Percentiles rank a stretch among this genome's conserved stretches.
phyloP scores from a whole-genome alignment of 2,113 vertebrate species.

The Sterrhoptilus dennistouni region DNA sequence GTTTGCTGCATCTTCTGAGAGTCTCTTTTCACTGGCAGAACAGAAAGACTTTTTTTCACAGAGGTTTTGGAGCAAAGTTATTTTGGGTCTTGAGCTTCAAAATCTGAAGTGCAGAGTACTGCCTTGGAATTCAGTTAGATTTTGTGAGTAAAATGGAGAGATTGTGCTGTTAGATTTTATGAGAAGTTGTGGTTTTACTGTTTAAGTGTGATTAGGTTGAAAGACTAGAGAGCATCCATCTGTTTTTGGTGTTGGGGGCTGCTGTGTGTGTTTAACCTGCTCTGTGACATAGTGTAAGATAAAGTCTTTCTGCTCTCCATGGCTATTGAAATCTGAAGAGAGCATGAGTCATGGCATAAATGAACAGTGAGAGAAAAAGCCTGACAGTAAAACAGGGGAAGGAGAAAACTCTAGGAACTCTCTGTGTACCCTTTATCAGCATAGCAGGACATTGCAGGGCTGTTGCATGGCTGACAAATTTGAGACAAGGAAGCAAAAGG shows the following conservation, averaged over 20 bases:
- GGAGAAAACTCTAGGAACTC: background rate
- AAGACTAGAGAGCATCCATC: accelerated
- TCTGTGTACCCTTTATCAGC: background rate
- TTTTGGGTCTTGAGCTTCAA: background rate
- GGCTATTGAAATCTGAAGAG: background rate
- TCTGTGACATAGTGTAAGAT: background rate
- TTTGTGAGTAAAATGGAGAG: background rate
- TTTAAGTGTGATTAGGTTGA: background rate
- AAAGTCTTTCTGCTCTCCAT: background rate
- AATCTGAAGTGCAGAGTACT: background rate
- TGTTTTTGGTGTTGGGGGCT: background rate
- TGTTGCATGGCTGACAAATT: background rate
- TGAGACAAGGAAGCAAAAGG: background rate
- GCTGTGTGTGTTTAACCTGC: background rate
- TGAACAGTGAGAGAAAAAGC: background rate
- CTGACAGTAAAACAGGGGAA: background rate
- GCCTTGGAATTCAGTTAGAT: background rate
- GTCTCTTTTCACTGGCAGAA: background rate
- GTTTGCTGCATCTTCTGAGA: background rate
- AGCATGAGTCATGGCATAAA: background rate
- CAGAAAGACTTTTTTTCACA: background rate
- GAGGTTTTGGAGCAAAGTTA: background rate
- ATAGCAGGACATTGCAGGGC: background rate
- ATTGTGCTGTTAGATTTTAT: background rate
- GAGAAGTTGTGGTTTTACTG: background rate